These are phyloP conservation scores for Poeciliopsis gracilis DNA, from an alignment of 2,797 vertebrate species.

Conservation along the genomic window DNA sequence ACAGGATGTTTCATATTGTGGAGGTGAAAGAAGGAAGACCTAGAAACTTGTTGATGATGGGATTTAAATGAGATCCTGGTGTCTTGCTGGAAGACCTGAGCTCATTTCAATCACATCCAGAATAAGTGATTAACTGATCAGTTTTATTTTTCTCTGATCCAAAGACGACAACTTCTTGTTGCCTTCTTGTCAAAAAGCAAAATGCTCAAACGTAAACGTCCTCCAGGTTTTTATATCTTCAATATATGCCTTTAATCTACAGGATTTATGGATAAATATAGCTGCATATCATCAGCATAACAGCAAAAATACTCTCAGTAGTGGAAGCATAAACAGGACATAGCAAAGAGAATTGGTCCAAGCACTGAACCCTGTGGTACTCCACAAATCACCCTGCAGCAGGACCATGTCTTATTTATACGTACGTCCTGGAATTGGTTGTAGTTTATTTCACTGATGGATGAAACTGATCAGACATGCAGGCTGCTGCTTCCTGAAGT, in stretches of 20 bases:
- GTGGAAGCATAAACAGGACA: background rate
- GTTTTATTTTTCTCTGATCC: background rate
- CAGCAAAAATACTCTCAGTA: background rate
- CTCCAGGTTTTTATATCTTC: background rate
- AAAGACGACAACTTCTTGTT: background rate
- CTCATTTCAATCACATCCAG: background rate
- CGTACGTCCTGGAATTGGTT: background rate
- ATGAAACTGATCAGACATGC: background rate
- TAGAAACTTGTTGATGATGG: background rate
- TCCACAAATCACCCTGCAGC: background rate
- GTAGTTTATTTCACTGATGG: background rate
- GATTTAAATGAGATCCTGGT: background rate
- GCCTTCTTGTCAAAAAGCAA: too few species aligned
- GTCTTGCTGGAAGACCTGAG: background rate
- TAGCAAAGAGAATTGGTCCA: background rate
- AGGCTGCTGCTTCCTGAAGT: background rate
- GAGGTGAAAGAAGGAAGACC: background rate
- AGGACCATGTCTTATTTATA: background rate
- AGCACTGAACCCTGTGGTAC: background rate
- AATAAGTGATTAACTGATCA: background rate
- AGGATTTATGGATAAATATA: background rate
- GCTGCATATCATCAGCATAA: background rate
- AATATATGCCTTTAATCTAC: background rate
- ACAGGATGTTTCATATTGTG: background rate
- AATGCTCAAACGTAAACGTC: background rate